Evolutionary conservation across 2,113 vertebrate species (phyloP).

Genomic region (Cepphus grylle): DNA sequence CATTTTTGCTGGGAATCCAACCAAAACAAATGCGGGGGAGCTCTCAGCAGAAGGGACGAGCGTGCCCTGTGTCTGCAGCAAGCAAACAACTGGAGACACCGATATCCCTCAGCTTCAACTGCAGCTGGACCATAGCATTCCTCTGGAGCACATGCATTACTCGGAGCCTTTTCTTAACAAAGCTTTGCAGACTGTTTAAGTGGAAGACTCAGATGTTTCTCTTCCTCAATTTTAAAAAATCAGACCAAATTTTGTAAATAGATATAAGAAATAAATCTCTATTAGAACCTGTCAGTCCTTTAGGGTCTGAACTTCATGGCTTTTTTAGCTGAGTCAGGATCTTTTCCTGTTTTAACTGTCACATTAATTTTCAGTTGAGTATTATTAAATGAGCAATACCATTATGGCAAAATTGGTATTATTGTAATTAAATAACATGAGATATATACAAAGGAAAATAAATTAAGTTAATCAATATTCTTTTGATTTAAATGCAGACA

Average conservation of each 20-base stretch:
- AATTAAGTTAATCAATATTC: neutral
- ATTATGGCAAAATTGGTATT: neutral
- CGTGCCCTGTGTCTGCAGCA: neutral
- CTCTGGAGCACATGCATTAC: neutral
- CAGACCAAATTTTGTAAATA: neutral
- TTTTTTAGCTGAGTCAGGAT: neutral
- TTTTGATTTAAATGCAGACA: neutral
- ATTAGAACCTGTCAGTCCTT: neutral
- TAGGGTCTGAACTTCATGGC: neutral
- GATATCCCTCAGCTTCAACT: neutral
- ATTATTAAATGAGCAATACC: neutral
- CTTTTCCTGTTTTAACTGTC: neutral
- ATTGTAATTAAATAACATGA: neutral
- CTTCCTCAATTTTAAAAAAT: neutral
- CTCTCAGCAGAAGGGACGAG: neutral
- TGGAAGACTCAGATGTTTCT: neutral
- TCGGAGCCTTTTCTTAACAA: constrained; percentile 6
- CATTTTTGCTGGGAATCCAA: neutral
- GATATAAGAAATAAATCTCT: neutral
- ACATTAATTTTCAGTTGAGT: neutral
- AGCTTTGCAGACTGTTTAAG: neutral
- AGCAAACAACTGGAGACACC: neutral
- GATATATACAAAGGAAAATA: neutral
- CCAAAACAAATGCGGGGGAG: neutral
- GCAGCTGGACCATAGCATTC: neutral